Percentiles rank a stretch among this genome's conserved stretches.
Evolutionary conservation across 2,888 invertebrate species (phyloP).

Genomic region (Didymodactylos carnosus): DNA sequence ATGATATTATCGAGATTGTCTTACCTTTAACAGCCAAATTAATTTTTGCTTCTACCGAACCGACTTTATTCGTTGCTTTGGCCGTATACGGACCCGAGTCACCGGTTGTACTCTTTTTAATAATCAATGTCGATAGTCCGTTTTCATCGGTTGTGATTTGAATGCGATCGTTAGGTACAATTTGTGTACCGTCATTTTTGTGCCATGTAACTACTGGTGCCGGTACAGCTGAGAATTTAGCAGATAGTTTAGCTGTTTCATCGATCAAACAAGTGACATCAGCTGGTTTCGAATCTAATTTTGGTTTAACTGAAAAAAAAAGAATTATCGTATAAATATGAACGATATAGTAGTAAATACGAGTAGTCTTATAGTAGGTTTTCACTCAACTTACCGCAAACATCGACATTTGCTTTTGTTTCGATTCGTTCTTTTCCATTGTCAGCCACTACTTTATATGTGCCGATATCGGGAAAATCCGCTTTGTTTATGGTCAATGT

Average conservation of each 20-base stretch:
- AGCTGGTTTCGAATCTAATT: constrained; percentile 1
- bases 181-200: constrained; percentile 3
- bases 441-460: constrained; percentile 6
- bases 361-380: neutral
- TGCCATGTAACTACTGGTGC: constrained; percentile 3
- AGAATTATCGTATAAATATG: too few species aligned
- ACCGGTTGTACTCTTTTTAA: constrained; percentile 30
- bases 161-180: constrained; percentile 3
- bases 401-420: constrained; percentile 4
- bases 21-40: constrained; percentile 5
- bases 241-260: neutral
- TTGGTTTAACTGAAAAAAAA: constrained; percentile 7
- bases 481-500: constrained; percentile 6
- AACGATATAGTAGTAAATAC: too few species aligned
- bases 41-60: constrained; percentile 9
- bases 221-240: constrained; percentile 1
- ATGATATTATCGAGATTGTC: too few species aligned
- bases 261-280: neutral
- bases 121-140: neutral
- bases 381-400: neutral
- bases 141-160: constrained; percentile 3
- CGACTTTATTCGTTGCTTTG: constrained; percentile 14
- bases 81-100: constrained; percentile 13
- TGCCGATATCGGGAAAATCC: constrained; percentile 9
- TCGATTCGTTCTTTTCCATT: constrained; percentile 8